These are phyloP conservation scores for Pelecanus crispus DNA, from an alignment of 2,113 vertebrate species.

Conservation along the genomic window DNA sequence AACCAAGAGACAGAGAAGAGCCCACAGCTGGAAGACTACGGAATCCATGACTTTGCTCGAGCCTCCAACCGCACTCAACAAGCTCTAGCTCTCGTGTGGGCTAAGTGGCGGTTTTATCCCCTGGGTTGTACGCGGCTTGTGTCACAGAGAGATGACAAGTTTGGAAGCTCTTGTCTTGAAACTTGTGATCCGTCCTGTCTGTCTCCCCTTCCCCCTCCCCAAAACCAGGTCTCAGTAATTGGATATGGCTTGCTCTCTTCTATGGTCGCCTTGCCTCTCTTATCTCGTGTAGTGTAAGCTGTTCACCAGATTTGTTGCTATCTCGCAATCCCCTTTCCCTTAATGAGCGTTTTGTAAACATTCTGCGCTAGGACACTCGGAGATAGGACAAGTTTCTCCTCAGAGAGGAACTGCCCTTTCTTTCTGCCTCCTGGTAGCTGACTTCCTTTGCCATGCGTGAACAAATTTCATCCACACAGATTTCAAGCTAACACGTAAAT, in stretches of 20 bases:
- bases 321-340: slow-evolving; percentile 87
- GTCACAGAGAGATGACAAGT: slow-evolving; percentile 79
- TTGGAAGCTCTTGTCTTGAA: slow-evolving; percentile 76
- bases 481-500: background rate
- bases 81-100: slow-evolving; percentile 60
- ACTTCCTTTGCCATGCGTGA: slow-evolving; percentile 34
- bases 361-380: slow-evolving; percentile 79
- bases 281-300: slow-evolving; percentile 89
- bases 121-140: slow-evolving; percentile 62
- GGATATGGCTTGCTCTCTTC: slow-evolving; percentile 72
- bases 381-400: slow-evolving; percentile 81
- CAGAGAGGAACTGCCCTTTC: slow-evolving; percentile 52
- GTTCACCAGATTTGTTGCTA: slow-evolving; percentile 89
- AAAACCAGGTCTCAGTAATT: slow-evolving; percentile 81
- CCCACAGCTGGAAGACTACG: slow-evolving; percentile 39
- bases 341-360: slow-evolving; percentile 99
- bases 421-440: slow-evolving; percentile 29
- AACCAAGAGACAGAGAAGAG: slow-evolving; percentile 57
- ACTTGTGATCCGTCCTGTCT: slow-evolving; percentile 63
- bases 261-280: slow-evolving; percentile 81
- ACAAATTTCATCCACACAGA: background rate
- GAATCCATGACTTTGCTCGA: slow-evolving; percentile 66
- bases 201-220: slow-evolving; percentile 70
- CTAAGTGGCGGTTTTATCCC: slow-evolving; percentile 71
- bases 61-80: slow-evolving; percentile 26